Evolutionary conservation across 2,113 vertebrate genomes (phyloP).

Genomic region (Fregetta grallaria): DNA sequence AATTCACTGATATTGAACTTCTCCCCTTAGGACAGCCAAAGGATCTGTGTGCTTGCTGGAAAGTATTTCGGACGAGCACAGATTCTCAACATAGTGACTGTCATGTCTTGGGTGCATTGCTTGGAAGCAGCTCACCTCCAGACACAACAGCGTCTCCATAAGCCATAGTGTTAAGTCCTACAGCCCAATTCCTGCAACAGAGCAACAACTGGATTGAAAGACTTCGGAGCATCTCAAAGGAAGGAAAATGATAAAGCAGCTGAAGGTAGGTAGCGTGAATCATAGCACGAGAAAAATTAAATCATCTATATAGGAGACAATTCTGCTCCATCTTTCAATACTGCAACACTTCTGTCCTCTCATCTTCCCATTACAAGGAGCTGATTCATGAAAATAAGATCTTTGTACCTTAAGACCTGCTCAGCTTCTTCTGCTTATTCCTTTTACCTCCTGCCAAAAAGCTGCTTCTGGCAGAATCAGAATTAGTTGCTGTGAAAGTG

Average conservation of each 20-base stretch:
- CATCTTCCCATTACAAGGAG: background rate
- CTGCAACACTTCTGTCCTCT: background rate
- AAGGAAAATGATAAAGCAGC: background rate
- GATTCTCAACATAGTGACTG: background rate
- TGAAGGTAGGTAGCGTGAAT: background rate
- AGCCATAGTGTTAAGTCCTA: background rate
- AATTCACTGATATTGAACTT: background rate
- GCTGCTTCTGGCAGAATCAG: slow-evolving; percentile 4
- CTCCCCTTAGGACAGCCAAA: background rate
- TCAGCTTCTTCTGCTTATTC: slow-evolving; percentile 24
- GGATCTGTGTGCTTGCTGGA: background rate
- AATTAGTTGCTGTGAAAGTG: slow-evolving; percentile 17
- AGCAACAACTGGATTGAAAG: background rate
- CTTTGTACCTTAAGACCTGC: slow-evolving; percentile 31
- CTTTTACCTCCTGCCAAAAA: slow-evolving; percentile 37
- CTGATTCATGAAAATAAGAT: slow-evolving; percentile 26
- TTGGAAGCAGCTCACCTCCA: background rate
- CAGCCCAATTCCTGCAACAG: background rate
- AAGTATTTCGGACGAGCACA: background rate
- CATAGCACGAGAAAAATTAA: background rate
- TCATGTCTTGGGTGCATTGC: background rate
- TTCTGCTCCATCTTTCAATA: background rate
- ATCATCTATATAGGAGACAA: background rate
- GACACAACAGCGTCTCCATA: background rate
- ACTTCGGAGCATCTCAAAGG: background rate